Base-by-base conservation (phyloP, 2,113 vertebrate species). In the Eublepharis macularius region DNA sequence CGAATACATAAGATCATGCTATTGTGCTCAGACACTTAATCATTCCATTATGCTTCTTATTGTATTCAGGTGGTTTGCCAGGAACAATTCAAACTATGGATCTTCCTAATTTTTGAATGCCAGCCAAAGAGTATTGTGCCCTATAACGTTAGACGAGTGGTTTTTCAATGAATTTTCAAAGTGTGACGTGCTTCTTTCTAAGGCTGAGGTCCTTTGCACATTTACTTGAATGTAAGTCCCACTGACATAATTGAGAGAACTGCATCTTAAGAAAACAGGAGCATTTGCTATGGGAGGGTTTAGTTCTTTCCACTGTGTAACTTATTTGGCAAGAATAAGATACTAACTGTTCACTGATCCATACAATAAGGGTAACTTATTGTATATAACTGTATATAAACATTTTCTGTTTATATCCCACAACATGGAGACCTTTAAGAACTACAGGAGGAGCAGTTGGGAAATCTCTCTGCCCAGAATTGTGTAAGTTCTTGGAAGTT, bases 1-100 rank as follows among this genome's bases (percentile, higher is more conserved):
- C 89, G 86, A 83, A 92, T 88, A 93, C 91, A 90, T 88, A 92
- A 88, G 70, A 49, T 34, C 80, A 88, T 91, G 85, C 69, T 92
- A 24, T 83, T 65, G 87, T 80, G 77, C 84, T 89, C 69, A 87
- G 84, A 69, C 87, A 84, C 29, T 93, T 93, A 86, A 91, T 92
- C 76, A 83, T 94, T 91, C 88, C 1, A 0, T 92, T 90, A 87
- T 81, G 47, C 86, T 81, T 87, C 65, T 90, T 0, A 0, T 26
- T 90, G 0, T 87, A 87, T 84, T 84, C 82, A 78, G 83, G 68
- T 85, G 74, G 90, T 88, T 87, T 90, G 91, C 90, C 86, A 90
- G 83, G 21, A 86, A 90, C 47, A 89, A 91, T 84, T 45, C 85
- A 91, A 90, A 90, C 91, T 68, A 29, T 72, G 47, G 89, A 88